Percentiles rank a stretch among this genome's conserved stretches.
phyloP scores from a whole-genome alignment of 2,797 vertebrate species.

The Cyclura pinguis region DNA sequence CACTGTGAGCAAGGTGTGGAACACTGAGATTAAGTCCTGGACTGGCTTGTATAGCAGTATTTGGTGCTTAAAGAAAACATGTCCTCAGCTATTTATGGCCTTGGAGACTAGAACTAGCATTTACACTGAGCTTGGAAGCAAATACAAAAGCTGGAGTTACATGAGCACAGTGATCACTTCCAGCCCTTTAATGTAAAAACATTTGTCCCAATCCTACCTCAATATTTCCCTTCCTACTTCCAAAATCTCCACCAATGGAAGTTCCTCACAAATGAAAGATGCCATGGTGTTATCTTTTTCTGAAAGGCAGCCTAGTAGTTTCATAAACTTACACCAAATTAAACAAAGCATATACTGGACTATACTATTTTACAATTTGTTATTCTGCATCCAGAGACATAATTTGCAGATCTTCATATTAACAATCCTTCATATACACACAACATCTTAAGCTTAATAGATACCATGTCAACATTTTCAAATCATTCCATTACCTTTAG shows the following conservation, averaged over 20 bases:
- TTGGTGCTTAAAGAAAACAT: not conserved
- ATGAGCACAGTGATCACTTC: not conserved
- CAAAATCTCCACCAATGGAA: not conserved
- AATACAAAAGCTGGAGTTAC: not conserved
- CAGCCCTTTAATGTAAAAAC: not conserved
- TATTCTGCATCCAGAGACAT: not conserved
- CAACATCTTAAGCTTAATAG: not conserved
- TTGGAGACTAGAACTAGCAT: conserved; percentile 3
- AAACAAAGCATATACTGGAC: not conserved
- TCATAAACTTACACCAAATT: not conserved
- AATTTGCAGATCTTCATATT: not conserved
- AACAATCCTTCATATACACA: not conserved
- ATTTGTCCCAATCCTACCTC: not conserved
- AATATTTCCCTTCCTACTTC: not conserved
- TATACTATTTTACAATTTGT: not conserved
- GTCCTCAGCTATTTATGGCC: not conserved
- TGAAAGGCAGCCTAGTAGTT: not conserved
- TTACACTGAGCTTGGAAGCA: not conserved
- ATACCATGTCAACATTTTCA: not conserved
- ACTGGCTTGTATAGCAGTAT: not conserved
- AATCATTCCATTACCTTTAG: not conserved
- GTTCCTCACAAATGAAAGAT: not conserved
- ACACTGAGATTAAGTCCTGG: not conserved
- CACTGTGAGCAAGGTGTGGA: not conserved
- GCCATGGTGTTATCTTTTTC: not conserved